Evolutionary conservation across 2,888 invertebrate species (phyloP), one percentile per base, ranked within the genome.

Genomic region (Drosophila peninsularis): DNA sequence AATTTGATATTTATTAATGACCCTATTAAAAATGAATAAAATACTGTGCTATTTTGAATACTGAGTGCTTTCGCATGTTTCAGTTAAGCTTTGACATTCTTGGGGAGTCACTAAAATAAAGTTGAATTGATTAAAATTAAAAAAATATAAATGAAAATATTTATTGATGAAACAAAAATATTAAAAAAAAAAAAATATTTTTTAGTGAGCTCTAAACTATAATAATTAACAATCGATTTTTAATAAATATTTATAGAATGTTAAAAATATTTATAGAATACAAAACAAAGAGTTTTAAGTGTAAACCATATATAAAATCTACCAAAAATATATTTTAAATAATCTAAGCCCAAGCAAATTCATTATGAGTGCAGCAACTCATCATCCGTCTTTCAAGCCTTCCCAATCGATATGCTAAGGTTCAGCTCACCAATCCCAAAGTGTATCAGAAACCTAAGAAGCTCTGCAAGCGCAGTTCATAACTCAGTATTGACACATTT

Each of bases 401-500:
- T 6, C 13, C 2, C 5, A 10, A 17, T 17, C 17, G 6, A 32
- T 6, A 24, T n/a, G 14, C 13, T 7, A 42, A 10, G n/a, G 44
- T n/a, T 27, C 27, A 45, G 0, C 10, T 27, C 27, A 24, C 5
- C 21, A 13, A 6, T 6, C 21, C 42, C 21, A 17, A 42, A 61
- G n/a, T 9, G 6, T n/a, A n/a, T 44, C 10, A 10, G 1, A 30
- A 39, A 56, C 27, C 7, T 19, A 32, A 24, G 54, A 39, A 58
- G 57, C 64, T 57, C 24, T 21, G 27, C 10, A 11, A 36, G 9
- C 36, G 24, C 24, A 19, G 19, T 17, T 60, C 42, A 60, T 73
- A 60, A 44, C 54, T 71, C 45, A 30, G 30, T 47, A 27, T 24
- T 27, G 50, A 36, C 50, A 50, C 54, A 13, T 30, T 14, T 63